Evolutionary conservation across 2,888 invertebrate species (phyloP).

Genomic region (Drosophila basisetae): DNA sequence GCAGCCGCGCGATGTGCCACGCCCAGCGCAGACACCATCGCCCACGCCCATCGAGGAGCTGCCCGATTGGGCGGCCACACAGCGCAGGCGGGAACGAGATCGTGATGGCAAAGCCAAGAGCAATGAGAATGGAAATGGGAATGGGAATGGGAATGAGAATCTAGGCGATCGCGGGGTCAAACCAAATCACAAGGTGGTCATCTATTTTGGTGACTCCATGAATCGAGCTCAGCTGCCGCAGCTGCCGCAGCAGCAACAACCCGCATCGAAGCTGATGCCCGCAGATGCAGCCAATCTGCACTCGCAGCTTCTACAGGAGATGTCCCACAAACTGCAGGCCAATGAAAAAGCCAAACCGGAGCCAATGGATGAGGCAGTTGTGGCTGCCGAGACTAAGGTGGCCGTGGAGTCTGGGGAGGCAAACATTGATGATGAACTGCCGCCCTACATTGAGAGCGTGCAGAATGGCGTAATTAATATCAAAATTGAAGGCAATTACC

Average conservation of each 20-base stretch:
- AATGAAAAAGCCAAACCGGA: conserved; percentile 42
- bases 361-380: not conserved
- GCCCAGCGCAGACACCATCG: conserved; percentile 74
- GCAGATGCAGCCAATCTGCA: conserved; percentile 57
- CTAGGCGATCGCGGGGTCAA: conserved; percentile 63
- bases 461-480: conserved; percentile 87
- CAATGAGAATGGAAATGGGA: conserved; percentile 58
- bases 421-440: conserved; percentile 84
- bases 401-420: conserved; percentile 18
- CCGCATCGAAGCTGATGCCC: conserved; percentile 33
- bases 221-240: conserved; percentile 58
- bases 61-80: conserved; percentile 69
- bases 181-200: conserved; percentile 89
- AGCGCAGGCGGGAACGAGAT: conserved; percentile 29
- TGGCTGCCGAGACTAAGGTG: not conserved
- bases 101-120: conserved; percentile 55
- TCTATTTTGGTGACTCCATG: conserved; percentile 90
- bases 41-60: conserved; percentile 79
- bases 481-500: conserved; percentile 88
- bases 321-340: conserved; percentile 72
- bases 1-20: conserved; percentile 60
- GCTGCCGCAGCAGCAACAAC: conserved; percentile 29
- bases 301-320: conserved; percentile 74
- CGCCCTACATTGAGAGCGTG: conserved; percentile 85
- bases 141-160: conserved; percentile 45